These are phyloP conservation scores for Ectemnius continuus DNA, from an alignment of 2,888 invertebrate species.

Conservation along the genomic window DNA sequence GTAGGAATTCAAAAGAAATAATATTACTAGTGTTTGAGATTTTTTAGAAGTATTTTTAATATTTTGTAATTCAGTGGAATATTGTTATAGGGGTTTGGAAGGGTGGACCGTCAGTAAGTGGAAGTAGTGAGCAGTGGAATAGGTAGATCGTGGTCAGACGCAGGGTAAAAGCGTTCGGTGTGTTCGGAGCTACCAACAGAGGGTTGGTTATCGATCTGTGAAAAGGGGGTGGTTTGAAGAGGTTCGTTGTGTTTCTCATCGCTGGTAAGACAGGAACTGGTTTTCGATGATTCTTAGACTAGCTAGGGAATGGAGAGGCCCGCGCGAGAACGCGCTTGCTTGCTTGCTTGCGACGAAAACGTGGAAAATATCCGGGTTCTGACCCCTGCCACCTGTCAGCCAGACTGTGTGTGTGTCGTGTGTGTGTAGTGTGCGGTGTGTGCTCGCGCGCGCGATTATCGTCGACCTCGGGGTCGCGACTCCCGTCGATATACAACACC, in stretches of 20 bases:
- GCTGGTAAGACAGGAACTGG: conserved; percentile 49
- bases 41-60: too few species aligned
- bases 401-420: conserved; percentile 35
- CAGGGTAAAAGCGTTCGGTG: too few species aligned
- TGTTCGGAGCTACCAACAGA: not conserved
- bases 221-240: conserved; percentile 45
- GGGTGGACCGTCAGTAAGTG: too few species aligned
- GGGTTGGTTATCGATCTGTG: conserved; percentile 5
- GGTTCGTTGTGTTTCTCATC: conserved; percentile 30
- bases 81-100: too few species aligned
- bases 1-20: too few species aligned
- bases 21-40: too few species aligned
- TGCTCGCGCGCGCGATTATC: conserved; percentile 30
- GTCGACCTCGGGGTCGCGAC: conserved; percentile 14
- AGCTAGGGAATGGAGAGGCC: conserved; percentile 51
- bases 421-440: too few species aligned
- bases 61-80: too few species aligned
- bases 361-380: conserved; percentile 62
- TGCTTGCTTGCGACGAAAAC: conserved; percentile 8
- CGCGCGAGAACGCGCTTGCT: conserved; percentile 14
- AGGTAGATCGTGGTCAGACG: too few species aligned
- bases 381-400: conserved; percentile 60
- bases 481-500: conserved; percentile 22
- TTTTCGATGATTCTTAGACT: conserved; percentile 37
- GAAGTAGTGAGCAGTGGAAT: too few species aligned